phyloP scores from a whole-genome alignment of 2,888 invertebrate genomes.

The Idaea aversata region DNA sequence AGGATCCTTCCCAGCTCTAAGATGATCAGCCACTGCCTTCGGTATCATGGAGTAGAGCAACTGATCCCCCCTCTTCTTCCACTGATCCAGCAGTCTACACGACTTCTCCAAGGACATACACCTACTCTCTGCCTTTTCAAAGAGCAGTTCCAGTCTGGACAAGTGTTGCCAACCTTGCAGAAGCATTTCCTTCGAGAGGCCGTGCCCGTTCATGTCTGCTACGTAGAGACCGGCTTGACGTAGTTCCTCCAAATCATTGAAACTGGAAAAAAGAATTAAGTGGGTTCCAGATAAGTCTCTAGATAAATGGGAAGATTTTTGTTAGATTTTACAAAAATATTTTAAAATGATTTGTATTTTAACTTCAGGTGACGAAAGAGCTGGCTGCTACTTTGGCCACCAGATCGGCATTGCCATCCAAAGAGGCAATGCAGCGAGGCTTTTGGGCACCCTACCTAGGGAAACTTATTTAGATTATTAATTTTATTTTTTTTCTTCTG shows the following conservation, averaged over 20 bases:
- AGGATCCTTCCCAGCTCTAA: conserved; percentile 87
- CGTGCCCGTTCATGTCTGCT: conserved; percentile 92
- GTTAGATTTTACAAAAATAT: too few species aligned
- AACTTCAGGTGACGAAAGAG: too few species aligned
- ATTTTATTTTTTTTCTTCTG: too few species aligned
- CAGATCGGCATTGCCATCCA: too few species aligned
- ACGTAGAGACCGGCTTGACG: conserved; percentile 88
- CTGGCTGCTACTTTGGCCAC: too few species aligned
- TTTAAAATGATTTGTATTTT: too few species aligned
- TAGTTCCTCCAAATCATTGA: conserved; percentile 91
- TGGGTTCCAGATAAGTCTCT: background rate
- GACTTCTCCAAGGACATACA: conserved; percentile 89
- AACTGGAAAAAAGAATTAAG: conserved; percentile 69
- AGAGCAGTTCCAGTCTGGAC: conserved; percentile 88
- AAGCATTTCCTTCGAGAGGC: conserved; percentile 90
- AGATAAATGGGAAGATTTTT: background rate
- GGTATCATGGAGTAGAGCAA: conserved; percentile 96
- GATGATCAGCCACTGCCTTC: conserved; percentile 88
- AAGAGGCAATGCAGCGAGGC: too few species aligned
- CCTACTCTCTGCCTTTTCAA: conserved; percentile 89
- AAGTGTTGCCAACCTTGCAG: conserved; percentile 92
- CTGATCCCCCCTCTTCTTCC: conserved; percentile 92
- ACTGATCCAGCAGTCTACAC: conserved; percentile 87
- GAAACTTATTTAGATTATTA: too few species aligned
- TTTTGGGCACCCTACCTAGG: too few species aligned